Evolutionary conservation across 2,888 invertebrate genomes (phyloP), one percentile per base, ranked within the genome.

Genomic region (Balanococcus diminutus): DNA sequence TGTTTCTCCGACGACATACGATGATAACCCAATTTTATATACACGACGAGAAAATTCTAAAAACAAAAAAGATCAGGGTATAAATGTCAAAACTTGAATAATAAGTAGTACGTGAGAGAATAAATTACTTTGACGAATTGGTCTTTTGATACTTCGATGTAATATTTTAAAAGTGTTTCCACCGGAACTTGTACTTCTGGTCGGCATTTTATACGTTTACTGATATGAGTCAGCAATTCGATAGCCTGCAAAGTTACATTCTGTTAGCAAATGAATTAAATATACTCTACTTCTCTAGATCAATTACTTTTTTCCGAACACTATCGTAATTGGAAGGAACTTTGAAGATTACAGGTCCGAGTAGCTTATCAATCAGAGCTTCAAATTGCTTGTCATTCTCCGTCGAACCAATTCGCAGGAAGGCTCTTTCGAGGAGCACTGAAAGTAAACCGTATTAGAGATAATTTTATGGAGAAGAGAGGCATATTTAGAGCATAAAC

Each of bases 11-110:
- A 90, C 14, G 94, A 92, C 88, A 97, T 90, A 84, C 98, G 92
- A 0, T 97, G 96, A 90, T 93, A 98, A 9, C 98, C 98, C 93
- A 96, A 93, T 89, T 96, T 96, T 87, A 98, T 94, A 90, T 98
- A 98, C 88, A 98, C 96, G 86, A 98, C 96, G 14, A 96, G 93
- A 89, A 98, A 98, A 90, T 98, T 98, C 95, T 97, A 91, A 25
- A 92, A 92, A 89, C 89, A 87, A 88, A 72, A 11, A 19, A 28
- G 19, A 56, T 22, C 56, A n/a, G n/a, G 22, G 28, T 42, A 84
- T 9, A 9, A 61, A 14, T 19, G 16, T 14, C 8, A 19, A 83
- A 83, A 22, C 0, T n/a, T n/a, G n/a, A n/a, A n/a, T n/a, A n/a
- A n/a, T n/a, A n/a, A n/a, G n/a, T 19, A 14, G 28, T 22, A 36